These are phyloP conservation scores for Leucoma salicis DNA, from an alignment of 2,888 invertebrate species.

Conservation along the genomic window DNA sequence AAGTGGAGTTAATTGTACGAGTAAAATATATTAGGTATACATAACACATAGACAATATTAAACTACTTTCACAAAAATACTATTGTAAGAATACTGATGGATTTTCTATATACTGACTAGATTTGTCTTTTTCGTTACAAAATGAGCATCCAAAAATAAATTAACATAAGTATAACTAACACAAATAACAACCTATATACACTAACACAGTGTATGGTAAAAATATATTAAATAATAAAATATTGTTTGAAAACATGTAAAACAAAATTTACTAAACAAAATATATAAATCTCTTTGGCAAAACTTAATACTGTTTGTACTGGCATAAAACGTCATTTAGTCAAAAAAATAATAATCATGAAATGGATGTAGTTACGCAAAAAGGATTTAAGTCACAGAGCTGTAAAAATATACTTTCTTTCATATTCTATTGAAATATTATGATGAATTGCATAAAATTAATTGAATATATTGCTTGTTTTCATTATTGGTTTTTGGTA, in stretches of 20 bases:
- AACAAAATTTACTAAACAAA: slow-evolving; percentile 30
- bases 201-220: slow-evolving; percentile 29
- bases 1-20: slow-evolving; percentile 16
- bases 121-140: slow-evolving; percentile 44
- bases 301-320: slow-evolving; percentile 32
- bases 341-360: slow-evolving; percentile 11
- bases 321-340: slow-evolving; percentile 17
- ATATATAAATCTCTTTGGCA: slow-evolving; percentile 40
- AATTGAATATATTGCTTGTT: no score
- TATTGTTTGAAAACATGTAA: slow-evolving; percentile 28
- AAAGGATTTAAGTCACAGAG: no score
- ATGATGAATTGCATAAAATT: no score
- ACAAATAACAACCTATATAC: slow-evolving; percentile 21
- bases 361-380: no score
- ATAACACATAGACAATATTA: slow-evolving; percentile 10
- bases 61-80: slow-evolving; percentile 11
- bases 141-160: slow-evolving; percentile 31
- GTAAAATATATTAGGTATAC: slow-evolving; percentile 2
- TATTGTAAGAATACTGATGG: slow-evolving; percentile 40
- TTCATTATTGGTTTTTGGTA: no score
- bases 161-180: slow-evolving; percentile 24
- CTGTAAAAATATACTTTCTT: no score
- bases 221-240: slow-evolving; percentile 30
- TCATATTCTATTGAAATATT: no score
- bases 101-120: slow-evolving; percentile 51